Evolutionary conservation across 2,113 vertebrate species (phyloP).

Genomic region (Cavia aperea): DNA sequence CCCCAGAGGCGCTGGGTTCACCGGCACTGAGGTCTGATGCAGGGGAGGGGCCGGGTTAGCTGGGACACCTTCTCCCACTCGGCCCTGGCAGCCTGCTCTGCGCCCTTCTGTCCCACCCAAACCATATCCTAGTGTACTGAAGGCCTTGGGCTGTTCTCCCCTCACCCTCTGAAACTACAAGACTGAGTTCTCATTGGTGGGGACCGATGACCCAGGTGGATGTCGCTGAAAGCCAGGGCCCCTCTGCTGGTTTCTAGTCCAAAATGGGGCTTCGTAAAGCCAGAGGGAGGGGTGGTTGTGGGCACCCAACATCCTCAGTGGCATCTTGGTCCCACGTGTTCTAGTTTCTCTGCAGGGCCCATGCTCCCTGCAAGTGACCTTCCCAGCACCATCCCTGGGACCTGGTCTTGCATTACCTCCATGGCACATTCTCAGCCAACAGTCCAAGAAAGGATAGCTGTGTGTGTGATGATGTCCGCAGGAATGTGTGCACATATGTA

Average conservation of each 20-base stretch:
- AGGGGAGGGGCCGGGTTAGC: neutral
- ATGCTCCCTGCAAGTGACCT: neutral
- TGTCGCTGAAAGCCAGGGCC: neutral
- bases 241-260: neutral
- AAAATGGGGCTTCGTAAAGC: neutral
- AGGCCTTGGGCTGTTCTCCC: neutral
- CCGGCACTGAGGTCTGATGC: neutral
- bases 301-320: neutral
- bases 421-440: neutral
- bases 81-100: fast-evolving
- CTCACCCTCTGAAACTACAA: neutral
- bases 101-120: neutral
- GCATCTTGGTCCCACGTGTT: no score
- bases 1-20: neutral
- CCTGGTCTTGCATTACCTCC: neutral
- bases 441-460: neutral
- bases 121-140: neutral
- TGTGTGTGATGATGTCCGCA: neutral
- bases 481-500: neutral
- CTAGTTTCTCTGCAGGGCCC: neutral
- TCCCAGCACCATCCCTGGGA: neutral
- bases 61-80: neutral
- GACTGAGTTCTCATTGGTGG: neutral
- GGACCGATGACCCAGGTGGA: neutral
- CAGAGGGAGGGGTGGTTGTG: neutral